phyloP scores from a whole-genome alignment of 2,113 vertebrate genomes.

The Xenus cinereus region DNA sequence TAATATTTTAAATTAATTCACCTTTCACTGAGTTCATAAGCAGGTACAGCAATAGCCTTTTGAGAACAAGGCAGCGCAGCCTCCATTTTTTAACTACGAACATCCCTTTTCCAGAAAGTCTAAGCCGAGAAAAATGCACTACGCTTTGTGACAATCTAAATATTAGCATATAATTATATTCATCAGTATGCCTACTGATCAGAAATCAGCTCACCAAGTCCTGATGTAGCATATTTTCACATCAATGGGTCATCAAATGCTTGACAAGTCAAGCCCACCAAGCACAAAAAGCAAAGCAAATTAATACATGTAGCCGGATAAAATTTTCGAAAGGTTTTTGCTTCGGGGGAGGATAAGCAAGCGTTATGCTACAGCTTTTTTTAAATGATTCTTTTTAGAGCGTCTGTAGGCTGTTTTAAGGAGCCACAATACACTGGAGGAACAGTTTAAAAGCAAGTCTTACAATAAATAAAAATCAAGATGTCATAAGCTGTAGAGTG shows the following conservation, averaged over 20 bases:
- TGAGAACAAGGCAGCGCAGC: background rate
- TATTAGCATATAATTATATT: background rate
- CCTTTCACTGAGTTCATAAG: background rate
- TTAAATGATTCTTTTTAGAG: background rate
- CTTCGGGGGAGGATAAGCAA: background rate
- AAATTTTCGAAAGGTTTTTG: background rate
- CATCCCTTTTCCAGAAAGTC: background rate
- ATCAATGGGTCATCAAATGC: background rate
- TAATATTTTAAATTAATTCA: background rate
- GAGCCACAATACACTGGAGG: background rate
- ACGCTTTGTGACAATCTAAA: background rate
- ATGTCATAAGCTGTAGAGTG: background rate
- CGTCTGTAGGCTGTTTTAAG: background rate
- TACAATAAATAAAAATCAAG: background rate
- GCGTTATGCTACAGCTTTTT: background rate
- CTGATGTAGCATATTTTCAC: background rate
- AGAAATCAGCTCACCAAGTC: background rate
- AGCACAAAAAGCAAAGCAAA: background rate
- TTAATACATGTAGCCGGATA: background rate
- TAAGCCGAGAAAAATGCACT: background rate
- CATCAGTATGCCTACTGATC: background rate
- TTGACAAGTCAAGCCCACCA: background rate
- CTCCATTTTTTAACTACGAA: background rate
- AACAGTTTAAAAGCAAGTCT: background rate
- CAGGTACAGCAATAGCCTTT: background rate